Evolutionary conservation across 2,797 vertebrate genomes (phyloP).

Genomic region (Chrysocyon brachyurus): DNA sequence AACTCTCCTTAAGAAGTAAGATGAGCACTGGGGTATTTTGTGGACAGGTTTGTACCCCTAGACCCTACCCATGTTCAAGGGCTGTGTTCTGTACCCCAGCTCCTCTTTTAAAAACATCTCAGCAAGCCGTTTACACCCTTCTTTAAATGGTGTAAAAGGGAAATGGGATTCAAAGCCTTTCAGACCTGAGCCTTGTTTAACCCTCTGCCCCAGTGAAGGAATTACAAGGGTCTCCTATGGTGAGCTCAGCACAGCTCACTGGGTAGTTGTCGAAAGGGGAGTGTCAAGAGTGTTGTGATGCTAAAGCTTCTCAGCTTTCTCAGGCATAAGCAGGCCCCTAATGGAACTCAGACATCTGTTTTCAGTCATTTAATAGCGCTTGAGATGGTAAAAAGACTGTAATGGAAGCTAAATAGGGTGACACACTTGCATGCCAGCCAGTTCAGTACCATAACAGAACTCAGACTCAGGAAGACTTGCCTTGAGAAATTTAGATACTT

Average conservation of each 20-base stretch:
- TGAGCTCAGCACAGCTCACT: neutral
- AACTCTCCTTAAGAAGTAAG: neutral
- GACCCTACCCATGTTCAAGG: neutral
- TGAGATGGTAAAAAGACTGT: slow-evolving; percentile 55
- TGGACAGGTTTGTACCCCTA: neutral
- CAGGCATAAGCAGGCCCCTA: slow-evolving; percentile 39
- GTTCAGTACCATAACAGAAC: neutral
- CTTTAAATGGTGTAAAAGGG: slow-evolving; percentile 57
- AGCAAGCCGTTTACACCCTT: neutral
- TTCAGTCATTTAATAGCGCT: slow-evolving; percentile 58
- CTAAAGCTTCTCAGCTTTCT: slow-evolving; percentile 38
- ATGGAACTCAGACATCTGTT: slow-evolving; percentile 61
- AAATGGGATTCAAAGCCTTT: slow-evolving; percentile 26
- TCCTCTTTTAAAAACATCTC: neutral
- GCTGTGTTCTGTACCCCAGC: neutral
- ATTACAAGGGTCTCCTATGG: slow-evolving; percentile 28
- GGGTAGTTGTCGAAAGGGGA: neutral
- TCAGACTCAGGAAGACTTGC: neutral
- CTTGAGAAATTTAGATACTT: slow-evolving; percentile 30
- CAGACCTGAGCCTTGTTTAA: slow-evolving; percentile 38
- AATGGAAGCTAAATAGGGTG: slow-evolving; percentile 57
- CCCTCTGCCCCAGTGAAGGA: neutral
- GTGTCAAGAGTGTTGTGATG: neutral
- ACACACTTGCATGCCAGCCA: neutral
- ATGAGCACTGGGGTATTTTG: neutral